phyloP scores from a whole-genome alignment of 2,888 invertebrate genomes.

The Phyllotreta striolata region DNA sequence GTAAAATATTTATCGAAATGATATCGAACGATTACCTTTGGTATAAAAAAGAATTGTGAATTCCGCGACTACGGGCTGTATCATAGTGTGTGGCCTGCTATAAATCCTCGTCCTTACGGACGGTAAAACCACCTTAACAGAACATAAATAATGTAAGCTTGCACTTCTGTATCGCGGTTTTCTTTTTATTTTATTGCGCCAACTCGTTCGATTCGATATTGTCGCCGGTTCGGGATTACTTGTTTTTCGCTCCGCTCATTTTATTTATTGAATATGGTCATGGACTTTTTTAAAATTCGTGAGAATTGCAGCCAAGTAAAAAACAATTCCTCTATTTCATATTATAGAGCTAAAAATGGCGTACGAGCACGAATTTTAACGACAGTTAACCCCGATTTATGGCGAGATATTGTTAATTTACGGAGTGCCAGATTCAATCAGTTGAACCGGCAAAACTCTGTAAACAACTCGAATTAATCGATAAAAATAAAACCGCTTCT shows the following conservation, averaged over 20 bases:
- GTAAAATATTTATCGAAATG: neutral
- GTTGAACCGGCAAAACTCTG: neutral
- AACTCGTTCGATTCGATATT: conserved; percentile 29
- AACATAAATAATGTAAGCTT: conserved; percentile 53
- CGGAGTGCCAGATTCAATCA: no score
- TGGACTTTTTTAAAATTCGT: no score
- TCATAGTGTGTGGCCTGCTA: conserved; percentile 56
- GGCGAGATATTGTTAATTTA: no score
- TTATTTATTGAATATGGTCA: no score
- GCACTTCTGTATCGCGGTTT: conserved; percentile 44
- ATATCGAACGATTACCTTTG: conserved; percentile 14
- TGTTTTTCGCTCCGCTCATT: conserved; percentile 6
- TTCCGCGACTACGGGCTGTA: conserved; percentile 31
- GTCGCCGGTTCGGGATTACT: conserved; percentile 20
- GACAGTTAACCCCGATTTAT: no score
- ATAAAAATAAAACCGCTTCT: conserved; percentile 4
- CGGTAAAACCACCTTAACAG: conserved; percentile 54
- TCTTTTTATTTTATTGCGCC: conserved; percentile 39
- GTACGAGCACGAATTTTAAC: no score
- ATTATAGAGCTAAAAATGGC: no score
- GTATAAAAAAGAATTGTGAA: conserved; percentile 16
- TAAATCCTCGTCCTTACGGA: conserved; percentile 55
- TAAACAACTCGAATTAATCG: conserved; percentile 4
- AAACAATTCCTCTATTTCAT: no score
- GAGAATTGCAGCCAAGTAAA: no score